Conservation (phyloP, 2,797 vertebrate species). For the Psittacula echo region DNA sequence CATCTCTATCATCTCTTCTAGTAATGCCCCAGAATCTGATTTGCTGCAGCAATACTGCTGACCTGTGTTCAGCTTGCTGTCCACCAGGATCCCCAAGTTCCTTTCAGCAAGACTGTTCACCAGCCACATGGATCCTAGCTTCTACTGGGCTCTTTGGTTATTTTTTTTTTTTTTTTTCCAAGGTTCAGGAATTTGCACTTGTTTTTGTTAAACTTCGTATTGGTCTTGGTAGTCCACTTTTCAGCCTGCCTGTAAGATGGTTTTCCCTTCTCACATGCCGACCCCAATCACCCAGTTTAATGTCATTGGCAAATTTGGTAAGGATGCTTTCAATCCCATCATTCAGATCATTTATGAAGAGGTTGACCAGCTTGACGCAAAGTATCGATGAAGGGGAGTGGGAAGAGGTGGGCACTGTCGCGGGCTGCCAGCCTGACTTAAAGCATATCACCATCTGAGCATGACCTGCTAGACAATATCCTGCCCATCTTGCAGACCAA, state of each 20-base stretch:
- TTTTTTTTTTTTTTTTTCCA: rapidly evolving
- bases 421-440: neutral
- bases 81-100: neutral
- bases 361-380: neutral
- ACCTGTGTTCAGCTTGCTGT: neutral
- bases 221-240: neutral
- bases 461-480: neutral
- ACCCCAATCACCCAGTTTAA: neutral
- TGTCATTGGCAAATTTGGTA: neutral
- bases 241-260: neutral
- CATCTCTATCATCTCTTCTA: neutral
- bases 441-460: neutral
- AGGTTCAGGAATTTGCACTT: neutral
- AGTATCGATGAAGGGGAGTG: no score
- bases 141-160: neutral
- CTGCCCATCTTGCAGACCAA: neutral
- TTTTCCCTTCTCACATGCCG: neutral
- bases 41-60: neutral
- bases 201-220: neutral
- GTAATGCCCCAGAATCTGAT: neutral
- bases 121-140: neutral
- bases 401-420: neutral
- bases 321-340: neutral
- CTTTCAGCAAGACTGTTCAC: neutral
- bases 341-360: neutral